Conservation (phyloP, 1,140 invertebrate genomes). For the Drosophila saltans region DNA sequence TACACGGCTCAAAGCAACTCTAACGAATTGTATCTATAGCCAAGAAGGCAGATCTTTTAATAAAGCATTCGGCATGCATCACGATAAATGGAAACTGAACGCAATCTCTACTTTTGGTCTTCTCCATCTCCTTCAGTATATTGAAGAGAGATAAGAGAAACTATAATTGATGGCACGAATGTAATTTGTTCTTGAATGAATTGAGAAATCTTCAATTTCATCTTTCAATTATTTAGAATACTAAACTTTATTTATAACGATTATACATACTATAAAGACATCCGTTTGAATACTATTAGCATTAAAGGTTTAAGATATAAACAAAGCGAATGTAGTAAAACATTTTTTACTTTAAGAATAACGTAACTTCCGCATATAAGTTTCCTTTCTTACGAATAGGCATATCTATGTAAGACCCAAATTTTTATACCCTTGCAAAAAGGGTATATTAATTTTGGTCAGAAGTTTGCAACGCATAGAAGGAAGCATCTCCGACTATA, state of each 20-base stretch:
- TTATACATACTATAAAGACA: too few species aligned
- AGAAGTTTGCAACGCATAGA: too few species aligned
- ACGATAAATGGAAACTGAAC: slow-evolving; percentile 5
- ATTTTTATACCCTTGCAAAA: too few species aligned
- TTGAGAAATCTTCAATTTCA: background rate
- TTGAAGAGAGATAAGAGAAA: background rate
- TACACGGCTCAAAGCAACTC: slow-evolving; percentile 19
- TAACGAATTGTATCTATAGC: slow-evolving; percentile 19
- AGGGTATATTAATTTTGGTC: too few species aligned
- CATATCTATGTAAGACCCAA: too few species aligned
- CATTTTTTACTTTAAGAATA: too few species aligned
- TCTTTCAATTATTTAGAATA: background rate
- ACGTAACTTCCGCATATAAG: too few species aligned
- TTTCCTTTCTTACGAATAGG: too few species aligned
- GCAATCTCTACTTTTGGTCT: background rate
- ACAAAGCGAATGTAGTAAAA: too few species aligned
- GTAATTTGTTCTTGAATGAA: background rate
- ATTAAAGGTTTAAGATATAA: too few species aligned
- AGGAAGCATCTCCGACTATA: too few species aligned
- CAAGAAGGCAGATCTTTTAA: slow-evolving; percentile 43
- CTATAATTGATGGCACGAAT: background rate
- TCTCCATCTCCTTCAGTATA: background rate
- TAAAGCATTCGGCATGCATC: background rate
- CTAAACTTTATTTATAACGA: background rate
- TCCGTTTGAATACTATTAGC: too few species aligned